Base-by-base conservation (phyloP, 1,140 invertebrate species). In the Thrips palmi region DNA sequence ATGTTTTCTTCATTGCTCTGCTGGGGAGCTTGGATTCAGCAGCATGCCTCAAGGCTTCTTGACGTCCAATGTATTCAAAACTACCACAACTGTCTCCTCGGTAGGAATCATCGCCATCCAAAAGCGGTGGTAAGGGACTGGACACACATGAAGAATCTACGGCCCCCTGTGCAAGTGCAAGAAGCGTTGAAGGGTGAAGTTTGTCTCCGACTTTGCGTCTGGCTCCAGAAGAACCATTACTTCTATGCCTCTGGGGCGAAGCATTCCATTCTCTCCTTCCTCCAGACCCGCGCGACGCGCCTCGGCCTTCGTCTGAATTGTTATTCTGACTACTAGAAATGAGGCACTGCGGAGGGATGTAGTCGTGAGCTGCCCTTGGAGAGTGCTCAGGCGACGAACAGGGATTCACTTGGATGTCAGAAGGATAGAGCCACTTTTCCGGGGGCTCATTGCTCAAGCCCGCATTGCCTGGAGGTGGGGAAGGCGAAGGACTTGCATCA, bases 401-500 rank as follows among this genome's bases (percentile, higher is more conserved):
- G 6, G 58, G 58, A 50, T 63, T 60, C 4, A 52, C 45, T 51
- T 70, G 67, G 21, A 70, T 69, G 43, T 71, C 68, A 14, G 64
- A 69, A 17, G 67, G 67, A 44, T 68, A 71, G 10, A 70, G 52
- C 59, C 67, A 71, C 37, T 67, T 23, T 30, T 33, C 10, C 14
- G 22, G 39, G 8, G 25, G 32, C 24, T 27, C 12, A 7, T 27
- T 27, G 24, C 7, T 7, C 24, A 27, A 12, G n/a, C n/a, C 24
- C 24, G 7, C 12, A 27, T 12, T 27, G 12, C 12, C 59, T 15
- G 65, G 52, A 2, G 63, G 55, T 8, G 63, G 61, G 1, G 69
- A 67, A 2, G 71, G 65, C 46, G 69, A 72, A 6, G 70, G 68
- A 2, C 68, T 65, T 8, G 70, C 69, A 46, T 75, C 72, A 2